Base-by-base conservation (phyloP, 92 coral and sea anemone species). In the Parazoanthus atlanticus region DNA sequence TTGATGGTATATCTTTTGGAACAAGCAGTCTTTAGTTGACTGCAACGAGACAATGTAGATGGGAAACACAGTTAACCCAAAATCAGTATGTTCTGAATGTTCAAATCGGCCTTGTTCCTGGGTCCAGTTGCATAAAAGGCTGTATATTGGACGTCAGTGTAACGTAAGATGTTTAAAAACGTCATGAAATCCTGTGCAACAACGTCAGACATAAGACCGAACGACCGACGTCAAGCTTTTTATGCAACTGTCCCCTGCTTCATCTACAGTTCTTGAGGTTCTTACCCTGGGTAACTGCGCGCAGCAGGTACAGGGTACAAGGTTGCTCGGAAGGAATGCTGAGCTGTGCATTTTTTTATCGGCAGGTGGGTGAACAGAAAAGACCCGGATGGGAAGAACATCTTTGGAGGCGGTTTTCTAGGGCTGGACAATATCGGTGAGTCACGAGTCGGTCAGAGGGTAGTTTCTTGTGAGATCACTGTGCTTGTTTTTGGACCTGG, bases 351-450 rank as follows among this genome's bases (percentile, higher is more conserved):
- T 29, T 47, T 16, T 89, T 78, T 67, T 58, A 16, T 25, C 15
- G 29, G 10, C 67, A 97, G 99, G 99, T 97, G 99, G 99, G 98
- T 97, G 52, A 97, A 97, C 88, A 89, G 99, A 76, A 97, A 97
- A 79, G 99, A 97, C 89, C 99, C 99, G 10, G 91, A 94, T 29
- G 99, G 99, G 0, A 88, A 90, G 86, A 97, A 97, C 84, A 94
- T 97, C 78, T 97, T 97, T 93, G 99, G 99, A 23, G 99, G 99
- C 19, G 99, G 99, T 85, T 97, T 97, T 71, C 96, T 97, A 31
- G 99, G 99, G 21, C 97, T 97, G 29, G 98, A 97, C 70, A 97
- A 97, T 88, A 96, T 97, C 74, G 99, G 99, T 97, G 67, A 91
- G 94, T 83, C 15, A 74, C 33, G 34, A 58, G n/a, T 12, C 7